phyloP scores from a whole-genome alignment of 2,888 invertebrate genomes.

The Melieria omissa region DNA sequence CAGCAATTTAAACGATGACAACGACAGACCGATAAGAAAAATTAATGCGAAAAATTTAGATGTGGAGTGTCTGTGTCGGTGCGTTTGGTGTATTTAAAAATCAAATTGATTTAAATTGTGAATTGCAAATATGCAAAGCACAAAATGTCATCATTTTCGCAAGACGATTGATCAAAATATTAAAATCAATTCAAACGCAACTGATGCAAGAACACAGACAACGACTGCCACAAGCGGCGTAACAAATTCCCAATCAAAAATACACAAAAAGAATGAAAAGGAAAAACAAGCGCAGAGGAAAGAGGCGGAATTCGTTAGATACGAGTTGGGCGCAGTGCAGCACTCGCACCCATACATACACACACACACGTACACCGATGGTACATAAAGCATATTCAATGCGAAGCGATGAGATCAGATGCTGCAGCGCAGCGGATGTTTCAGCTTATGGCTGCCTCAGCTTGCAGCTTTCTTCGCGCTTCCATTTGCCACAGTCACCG shows the following conservation, averaged over 20 bases:
- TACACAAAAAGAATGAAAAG: not conserved
- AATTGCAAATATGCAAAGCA: too few species aligned
- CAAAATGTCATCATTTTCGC: not conserved
- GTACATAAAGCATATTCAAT: not conserved
- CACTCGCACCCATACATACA: not conserved
- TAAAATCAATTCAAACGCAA: conserved; percentile 45
- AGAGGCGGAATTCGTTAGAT: conserved; percentile 39
- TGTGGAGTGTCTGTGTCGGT: not conserved
- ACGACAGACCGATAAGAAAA: not conserved
- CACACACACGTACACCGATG: too few species aligned
- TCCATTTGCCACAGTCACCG: conserved; percentile 4
- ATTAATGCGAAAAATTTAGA: conserved; percentile 2
- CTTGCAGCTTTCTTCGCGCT: not conserved
- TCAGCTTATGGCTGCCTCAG: conserved; percentile 13
- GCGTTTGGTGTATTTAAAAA: not conserved
- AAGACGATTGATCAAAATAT: conserved; percentile 45
- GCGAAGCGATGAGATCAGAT: conserved; percentile 20
- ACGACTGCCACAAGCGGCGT: conserved; percentile 32
- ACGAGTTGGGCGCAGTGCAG: not conserved
- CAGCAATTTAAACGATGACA: conserved; percentile 30
- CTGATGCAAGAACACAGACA: conserved; percentile 34
- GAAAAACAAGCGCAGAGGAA: not conserved
- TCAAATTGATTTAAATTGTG: too few species aligned
- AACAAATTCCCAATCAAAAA: conserved; percentile 24
- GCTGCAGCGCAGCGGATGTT: conserved; percentile 27